Conservation (phyloP, 2,113 vertebrate genomes). For the Emydocephalus ijimae region DNA sequence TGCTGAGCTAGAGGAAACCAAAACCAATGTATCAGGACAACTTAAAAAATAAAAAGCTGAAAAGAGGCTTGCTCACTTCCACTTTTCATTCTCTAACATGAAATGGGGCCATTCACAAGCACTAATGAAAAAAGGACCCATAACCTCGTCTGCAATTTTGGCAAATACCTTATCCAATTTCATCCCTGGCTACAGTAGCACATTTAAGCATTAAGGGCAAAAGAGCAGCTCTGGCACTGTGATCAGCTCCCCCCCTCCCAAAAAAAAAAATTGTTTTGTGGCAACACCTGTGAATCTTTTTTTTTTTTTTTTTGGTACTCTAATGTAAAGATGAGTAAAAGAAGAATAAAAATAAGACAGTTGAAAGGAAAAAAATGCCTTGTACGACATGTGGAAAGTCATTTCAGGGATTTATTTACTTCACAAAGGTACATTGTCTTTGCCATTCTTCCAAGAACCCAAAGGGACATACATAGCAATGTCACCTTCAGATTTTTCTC, state of each 20-base stretch:
- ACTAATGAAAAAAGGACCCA: not conserved
- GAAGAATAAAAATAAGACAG: not conserved
- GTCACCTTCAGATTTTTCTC: not conserved
- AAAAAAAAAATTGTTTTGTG: not conserved
- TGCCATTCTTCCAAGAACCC: not conserved
- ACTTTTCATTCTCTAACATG: not conserved
- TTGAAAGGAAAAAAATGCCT: not conserved
- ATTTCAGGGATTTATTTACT: not conserved
- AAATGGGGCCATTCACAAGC: not conserved
- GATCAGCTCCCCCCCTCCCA: not conserved
- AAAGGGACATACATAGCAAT: not conserved
- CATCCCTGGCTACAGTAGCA: constrained; percentile 1
- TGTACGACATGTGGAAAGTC: not conserved
- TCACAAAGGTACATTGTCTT: not conserved
- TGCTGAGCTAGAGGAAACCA: not conserved
- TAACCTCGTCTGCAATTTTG: not conserved
- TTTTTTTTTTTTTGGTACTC: not conserved
- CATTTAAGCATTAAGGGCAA: not conserved
- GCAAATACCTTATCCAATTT: not conserved
- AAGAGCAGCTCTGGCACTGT: not conserved
- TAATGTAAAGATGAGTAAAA: not conserved
- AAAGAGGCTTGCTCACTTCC: not conserved
- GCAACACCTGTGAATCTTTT: not conserved
- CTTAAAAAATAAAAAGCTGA: not conserved
- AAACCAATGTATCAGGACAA: not conserved